Evolutionary conservation across 2,113 vertebrate species (phyloP), one percentile per base, ranked within the genome.

Genomic region (Alectura lathami): DNA sequence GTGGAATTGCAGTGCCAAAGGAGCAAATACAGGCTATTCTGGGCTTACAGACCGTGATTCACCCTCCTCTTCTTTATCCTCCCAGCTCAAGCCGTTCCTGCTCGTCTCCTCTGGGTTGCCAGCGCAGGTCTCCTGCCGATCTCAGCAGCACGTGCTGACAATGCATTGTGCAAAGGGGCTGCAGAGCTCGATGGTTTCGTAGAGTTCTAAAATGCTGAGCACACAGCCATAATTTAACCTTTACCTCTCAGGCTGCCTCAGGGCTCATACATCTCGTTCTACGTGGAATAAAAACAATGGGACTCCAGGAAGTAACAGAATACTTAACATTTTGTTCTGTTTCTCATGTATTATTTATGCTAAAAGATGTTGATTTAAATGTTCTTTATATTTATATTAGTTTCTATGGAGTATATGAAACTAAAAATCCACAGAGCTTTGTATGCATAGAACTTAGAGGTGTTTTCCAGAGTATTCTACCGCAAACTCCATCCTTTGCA

Each of bases 301-400:
- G 92, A 93, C 76, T 86, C 89, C 8, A 84, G 89, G 79, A 95
- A 88, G 91, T 73, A 94, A 95, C 86, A 62, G 89, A 96, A 95
- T 54, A 15, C 87, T 89, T 83, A 4, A 8, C 57, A 86, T 48
- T 91, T 88, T 76, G 42, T 68, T 32, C 85, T 64, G 79, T 53
- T 95, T 92, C 93, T 70, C 85, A 64, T 13, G 17, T 38, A 36
- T 79, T 76, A 6, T 80, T 94, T 88, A 87, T 74, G 78, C 86
- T 94, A 48, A 51, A 66, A 38, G 83, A 45, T 86, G 68, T 9
- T 51, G 87, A 73, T 62, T 56, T 73, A 76, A 89, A 73, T 24
- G 6, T 82, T 75, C 68, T 70, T 88, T 76, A 59, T 20, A 3
- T 80, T 83, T n/a, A 13, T 22, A 78, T 80, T 78, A 9, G 27